Evolutionary conservation across 2,888 invertebrate genomes (phyloP).

Genomic region (Apeira syringaria): DNA sequence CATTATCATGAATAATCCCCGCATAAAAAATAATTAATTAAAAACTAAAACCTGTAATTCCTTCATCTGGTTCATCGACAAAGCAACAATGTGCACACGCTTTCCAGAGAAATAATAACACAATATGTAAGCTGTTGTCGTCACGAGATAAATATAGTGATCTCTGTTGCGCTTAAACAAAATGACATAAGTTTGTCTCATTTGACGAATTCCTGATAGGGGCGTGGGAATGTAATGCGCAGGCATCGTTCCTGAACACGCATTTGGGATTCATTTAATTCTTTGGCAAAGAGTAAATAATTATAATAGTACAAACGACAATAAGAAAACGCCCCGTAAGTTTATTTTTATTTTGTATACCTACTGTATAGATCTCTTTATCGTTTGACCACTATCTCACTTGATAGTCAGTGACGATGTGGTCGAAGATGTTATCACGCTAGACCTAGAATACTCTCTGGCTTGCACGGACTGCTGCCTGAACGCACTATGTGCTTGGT

Average conservation of each 20-base stretch:
- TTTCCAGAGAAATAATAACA: slow-evolving; percentile 48
- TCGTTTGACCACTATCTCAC: too few relatives aligned
- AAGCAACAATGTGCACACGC: slow-evolving; percentile 17
- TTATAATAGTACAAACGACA: background rate
- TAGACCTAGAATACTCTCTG: too few relatives aligned
- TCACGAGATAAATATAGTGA: slow-evolving; percentile 24
- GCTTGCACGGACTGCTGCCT: too few relatives aligned
- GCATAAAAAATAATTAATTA: slow-evolving; percentile 21
- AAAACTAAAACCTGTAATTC: slow-evolving; percentile 19
- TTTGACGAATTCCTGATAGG: slow-evolving; percentile 55
- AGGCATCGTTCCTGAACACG: slow-evolving; percentile 65
- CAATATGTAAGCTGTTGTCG: background rate
- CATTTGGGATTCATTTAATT: slow-evolving; percentile 68
- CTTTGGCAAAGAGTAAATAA: slow-evolving; percentile 47
- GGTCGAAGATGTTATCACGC: too few relatives aligned
- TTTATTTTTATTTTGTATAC: too few relatives aligned
- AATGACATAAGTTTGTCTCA: slow-evolving; percentile 33
- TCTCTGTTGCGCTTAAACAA: slow-evolving; percentile 7
- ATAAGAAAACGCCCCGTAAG: too few relatives aligned
- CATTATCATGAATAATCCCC: slow-evolving; percentile 25
- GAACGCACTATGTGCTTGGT: too few relatives aligned
- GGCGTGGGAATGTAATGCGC: slow-evolving; percentile 75
- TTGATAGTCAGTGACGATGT: too few relatives aligned
- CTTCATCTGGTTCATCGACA: slow-evolving; percentile 8
- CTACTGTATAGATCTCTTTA: too few relatives aligned